A percentile compares a stretch with the other conserved stretches of the same genome.
These are phyloP conservation scores for Buteo buteo DNA, from an alignment of 2,113 vertebrate species.

Conservation along the genomic window DNA sequence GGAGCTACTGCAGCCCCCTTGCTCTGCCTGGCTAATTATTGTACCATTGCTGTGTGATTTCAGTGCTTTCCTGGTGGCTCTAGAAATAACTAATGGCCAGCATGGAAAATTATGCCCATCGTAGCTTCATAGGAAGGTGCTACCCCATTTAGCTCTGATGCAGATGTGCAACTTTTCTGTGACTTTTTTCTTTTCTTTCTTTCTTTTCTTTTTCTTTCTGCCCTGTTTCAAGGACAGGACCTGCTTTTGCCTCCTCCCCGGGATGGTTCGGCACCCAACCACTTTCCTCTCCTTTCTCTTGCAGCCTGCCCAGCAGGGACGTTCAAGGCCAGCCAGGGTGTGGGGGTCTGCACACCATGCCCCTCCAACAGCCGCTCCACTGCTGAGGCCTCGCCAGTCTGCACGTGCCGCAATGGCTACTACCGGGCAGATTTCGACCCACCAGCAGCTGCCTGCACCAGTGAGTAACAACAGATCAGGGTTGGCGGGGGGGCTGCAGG, in stretches of 20 bases:
- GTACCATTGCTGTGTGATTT: rapidly evolving
- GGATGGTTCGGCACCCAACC: not conserved
- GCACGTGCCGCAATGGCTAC: constrained; percentile 92
- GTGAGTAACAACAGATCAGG: constrained; percentile 74
- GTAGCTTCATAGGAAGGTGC: rapidly evolving
- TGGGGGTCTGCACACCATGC: constrained; percentile 84
- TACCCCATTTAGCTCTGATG: not conserved
- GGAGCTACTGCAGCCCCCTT: not conserved
- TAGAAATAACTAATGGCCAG: not conserved
- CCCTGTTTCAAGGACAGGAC: not conserved
- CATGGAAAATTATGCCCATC: not conserved
- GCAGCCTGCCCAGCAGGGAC: constrained; percentile 92
- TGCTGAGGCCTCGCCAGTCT: constrained; percentile 87
- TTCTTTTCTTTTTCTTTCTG: not conserved
- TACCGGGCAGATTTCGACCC: constrained; percentile 89
- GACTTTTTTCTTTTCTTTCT: not conserved
- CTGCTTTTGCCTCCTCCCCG: rapidly evolving
- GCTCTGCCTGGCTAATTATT: not conserved
- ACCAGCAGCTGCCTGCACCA: constrained; percentile 90
- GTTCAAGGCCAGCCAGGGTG: constrained; percentile 93
- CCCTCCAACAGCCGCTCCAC: constrained; percentile 93
- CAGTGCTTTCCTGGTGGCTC: not conserved
- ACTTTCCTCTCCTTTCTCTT: not conserved
- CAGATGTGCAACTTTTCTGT: not conserved
- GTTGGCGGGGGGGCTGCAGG: not conserved